Evolutionary conservation across 2,888 invertebrate genomes (phyloP).

Genomic region (Drosophila sordidula): DNA sequence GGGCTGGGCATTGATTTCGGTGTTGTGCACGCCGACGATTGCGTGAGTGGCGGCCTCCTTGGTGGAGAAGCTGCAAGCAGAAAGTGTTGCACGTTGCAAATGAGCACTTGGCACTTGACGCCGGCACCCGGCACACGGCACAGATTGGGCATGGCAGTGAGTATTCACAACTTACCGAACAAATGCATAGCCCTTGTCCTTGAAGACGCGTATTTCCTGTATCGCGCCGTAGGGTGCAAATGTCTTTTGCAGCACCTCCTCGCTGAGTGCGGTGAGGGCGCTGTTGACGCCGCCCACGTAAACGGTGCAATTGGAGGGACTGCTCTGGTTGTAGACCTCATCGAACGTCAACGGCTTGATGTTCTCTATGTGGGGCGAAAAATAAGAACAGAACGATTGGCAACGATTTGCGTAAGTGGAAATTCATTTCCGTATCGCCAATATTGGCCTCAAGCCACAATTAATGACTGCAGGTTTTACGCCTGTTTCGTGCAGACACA

Average conservation of each 20-base stretch:
- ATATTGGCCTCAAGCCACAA: slow-evolving; percentile 30
- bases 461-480: slow-evolving; percentile 59
- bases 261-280: slow-evolving; percentile 93
- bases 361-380: slow-evolving; percentile 87
- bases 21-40: slow-evolving; percentile 98
- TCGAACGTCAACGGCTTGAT: slow-evolving; percentile 97
- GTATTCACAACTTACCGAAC: slow-evolving; percentile 88
- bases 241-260: slow-evolving; percentile 98
- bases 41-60: slow-evolving; percentile 99
- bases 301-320: slow-evolving; percentile 99
- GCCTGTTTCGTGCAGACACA: slow-evolving; percentile 20
- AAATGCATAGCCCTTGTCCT: slow-evolving; percentile 99
- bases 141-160: not conserved
- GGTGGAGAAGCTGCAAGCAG: slow-evolving; percentile 93
- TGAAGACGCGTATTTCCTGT: slow-evolving; percentile 99
- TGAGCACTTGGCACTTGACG: not conserved
- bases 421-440: slow-evolving; percentile 36
- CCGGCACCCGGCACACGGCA: not conserved
- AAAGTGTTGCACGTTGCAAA: slow-evolving; percentile 7
- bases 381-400: slow-evolving; percentile 15
- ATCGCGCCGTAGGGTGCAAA: slow-evolving; percentile 98
- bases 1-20: slow-evolving; percentile 97
- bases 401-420: slow-evolving; percentile 19
- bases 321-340: slow-evolving; percentile 99
- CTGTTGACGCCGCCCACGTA: slow-evolving; percentile 95